phyloP scores from a whole-genome alignment of 2,888 invertebrate genomes.

The Campoletis raptor region DNA sequence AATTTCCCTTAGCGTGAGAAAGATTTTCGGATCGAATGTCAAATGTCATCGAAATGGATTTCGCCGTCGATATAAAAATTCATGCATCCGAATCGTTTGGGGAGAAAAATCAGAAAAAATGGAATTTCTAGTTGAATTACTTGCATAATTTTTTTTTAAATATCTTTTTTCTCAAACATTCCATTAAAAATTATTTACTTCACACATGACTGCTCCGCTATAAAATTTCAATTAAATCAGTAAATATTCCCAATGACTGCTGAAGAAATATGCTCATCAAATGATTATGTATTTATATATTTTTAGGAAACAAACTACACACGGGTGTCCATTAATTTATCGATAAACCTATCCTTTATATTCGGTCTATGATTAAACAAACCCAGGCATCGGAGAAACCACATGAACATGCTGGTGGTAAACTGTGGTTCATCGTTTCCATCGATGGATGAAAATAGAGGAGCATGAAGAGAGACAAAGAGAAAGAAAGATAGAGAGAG shows the following conservation, averaged over 20 bases:
- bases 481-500: neutral
- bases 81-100: neutral
- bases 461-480: neutral
- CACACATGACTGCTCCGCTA: no score
- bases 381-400: conserved; percentile 22
- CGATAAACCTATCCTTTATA: conserved; percentile 17
- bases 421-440: conserved; percentile 39
- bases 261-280: neutral
- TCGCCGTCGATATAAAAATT: no score
- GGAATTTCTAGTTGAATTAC: neutral
- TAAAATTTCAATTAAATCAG: neutral
- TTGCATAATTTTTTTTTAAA: neutral
- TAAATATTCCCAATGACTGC: neutral
- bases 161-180: neutral
- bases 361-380: conserved; percentile 23
- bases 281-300: neutral
- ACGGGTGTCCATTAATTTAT: conserved; percentile 15
- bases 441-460: conserved; percentile 31
- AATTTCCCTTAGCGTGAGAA: neutral
- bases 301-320: neutral
- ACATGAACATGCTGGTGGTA: neutral
- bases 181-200: neutral
- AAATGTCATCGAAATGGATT: no score
- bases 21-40: neutral
- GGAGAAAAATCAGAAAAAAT: neutral